phyloP scores from a whole-genome alignment of 2,888 invertebrate genomes.

The Phyllotreta striolata region DNA sequence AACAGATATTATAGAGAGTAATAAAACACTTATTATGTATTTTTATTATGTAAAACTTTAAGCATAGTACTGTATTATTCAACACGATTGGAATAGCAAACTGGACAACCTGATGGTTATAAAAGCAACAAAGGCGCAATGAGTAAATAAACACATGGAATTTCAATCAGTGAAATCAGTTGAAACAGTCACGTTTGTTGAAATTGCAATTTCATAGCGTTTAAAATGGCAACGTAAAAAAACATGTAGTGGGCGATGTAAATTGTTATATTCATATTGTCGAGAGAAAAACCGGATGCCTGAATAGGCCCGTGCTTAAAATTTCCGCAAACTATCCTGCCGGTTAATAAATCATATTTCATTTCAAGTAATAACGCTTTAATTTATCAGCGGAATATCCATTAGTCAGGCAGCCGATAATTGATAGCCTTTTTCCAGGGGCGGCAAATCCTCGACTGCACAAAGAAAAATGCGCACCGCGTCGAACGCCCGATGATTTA shows the following conservation, averaged over 20 bases:
- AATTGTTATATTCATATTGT: not conserved
- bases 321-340: conserved; percentile 17
- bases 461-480: conserved; percentile 31
- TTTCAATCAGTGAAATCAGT: too few species aligned
- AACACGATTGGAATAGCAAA: too few species aligned
- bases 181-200: too few species aligned
- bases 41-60: too few species aligned
- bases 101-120: too few species aligned
- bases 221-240: not conserved
- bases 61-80: too few species aligned
- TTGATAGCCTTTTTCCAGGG: conserved; percentile 34
- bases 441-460: conserved; percentile 29
- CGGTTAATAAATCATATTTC: conserved; percentile 30
- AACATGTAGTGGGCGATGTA: not conserved
- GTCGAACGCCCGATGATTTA: conserved; percentile 48
- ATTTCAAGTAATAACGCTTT: conserved; percentile 25
- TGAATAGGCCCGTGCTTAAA: conserved; percentile 1
- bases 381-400: conserved; percentile 34
- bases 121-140: too few species aligned
- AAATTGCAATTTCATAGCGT: too few species aligned
- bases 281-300: not conserved
- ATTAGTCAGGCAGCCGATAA: conserved; percentile 36
- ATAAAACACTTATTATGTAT: too few species aligned
- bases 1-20: too few species aligned
- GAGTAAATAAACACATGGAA: too few species aligned